These are phyloP conservation scores for Drosophila kepulauana DNA, from an alignment of 1,140 invertebrate genomes.

Conservation along the genomic window DNA sequence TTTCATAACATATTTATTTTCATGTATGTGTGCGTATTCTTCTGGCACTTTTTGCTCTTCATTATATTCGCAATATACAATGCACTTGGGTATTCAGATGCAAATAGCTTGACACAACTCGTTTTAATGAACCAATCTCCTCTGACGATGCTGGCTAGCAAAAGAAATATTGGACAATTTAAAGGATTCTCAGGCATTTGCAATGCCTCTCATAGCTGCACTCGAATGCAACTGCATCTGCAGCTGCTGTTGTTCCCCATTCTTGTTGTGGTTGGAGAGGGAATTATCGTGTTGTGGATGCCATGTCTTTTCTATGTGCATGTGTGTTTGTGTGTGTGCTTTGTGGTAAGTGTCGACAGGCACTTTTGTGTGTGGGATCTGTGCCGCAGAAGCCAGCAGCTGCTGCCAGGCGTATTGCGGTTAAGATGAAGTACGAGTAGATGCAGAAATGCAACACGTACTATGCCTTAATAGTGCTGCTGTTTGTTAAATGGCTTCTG, in stretches of 20 bases:
- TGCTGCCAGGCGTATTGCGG: constrained; percentile 10
- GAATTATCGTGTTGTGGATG: neutral
- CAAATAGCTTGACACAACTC: neutral
- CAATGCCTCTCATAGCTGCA: constrained; percentile 9
- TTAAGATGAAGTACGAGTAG: constrained; percentile 15
- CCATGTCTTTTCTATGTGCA: neutral
- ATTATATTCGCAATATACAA: too few relatives aligned
- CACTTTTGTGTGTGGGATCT: neutral
- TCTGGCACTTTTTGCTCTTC: neutral
- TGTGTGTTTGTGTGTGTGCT: neutral
- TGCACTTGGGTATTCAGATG: neutral
- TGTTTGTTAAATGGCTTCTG: neutral
- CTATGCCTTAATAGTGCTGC: constrained; percentile 7
- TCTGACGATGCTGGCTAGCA: too few relatives aligned
- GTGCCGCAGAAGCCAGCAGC: constrained; percentile 8
- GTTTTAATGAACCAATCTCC: constrained; percentile 6
- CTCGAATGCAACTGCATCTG: constrained; percentile 13
- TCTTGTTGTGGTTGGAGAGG: constrained; percentile 1
- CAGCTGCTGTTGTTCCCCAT: neutral
- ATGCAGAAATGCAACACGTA: constrained; percentile 13
- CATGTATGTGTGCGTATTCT: too few relatives aligned
- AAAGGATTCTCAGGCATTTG: constrained; percentile 17
- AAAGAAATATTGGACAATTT: constrained; percentile 1
- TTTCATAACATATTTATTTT: constrained; percentile 31
- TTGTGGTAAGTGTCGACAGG: constrained; percentile 12